Conservation (phyloP, 2,888 invertebrate species). For the Azorinus chamasolen region DNA sequence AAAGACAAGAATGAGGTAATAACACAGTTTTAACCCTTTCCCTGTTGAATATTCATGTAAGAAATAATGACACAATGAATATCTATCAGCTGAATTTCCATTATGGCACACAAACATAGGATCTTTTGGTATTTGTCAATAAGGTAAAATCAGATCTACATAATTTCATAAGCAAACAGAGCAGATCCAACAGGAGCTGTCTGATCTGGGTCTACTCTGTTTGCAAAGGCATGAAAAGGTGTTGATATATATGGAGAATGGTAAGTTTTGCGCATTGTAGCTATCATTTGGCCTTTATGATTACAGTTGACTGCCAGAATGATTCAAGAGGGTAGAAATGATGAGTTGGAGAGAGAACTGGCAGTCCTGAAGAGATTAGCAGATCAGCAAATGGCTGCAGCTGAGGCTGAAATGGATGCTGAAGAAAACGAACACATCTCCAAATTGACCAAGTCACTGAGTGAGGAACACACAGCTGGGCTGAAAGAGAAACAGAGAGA, state of each 20-base stretch:
- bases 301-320: conserved; percentile 78
- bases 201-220: too few species aligned
- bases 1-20: conserved; percentile 79
- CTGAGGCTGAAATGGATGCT: conserved; percentile 78
- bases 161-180: too few species aligned
- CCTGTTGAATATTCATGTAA: too few species aligned
- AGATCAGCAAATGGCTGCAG: conserved; percentile 75
- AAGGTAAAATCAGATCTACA: too few species aligned
- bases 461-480: conserved; percentile 76
- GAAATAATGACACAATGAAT: too few species aligned
- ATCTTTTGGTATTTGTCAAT: too few species aligned
- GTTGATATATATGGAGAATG: neutral
- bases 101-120: too few species aligned
- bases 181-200: too few species aligned
- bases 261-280: too few species aligned
- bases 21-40: neutral
- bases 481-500: conserved; percentile 58
- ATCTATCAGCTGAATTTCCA: too few species aligned
- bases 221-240: too few species aligned
- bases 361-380: conserved; percentile 75
- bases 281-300: too few species aligned
- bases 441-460: conserved; percentile 70
- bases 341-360: conserved; percentile 79
- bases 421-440: conserved; percentile 80
- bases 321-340: conserved; percentile 79